These are phyloP conservation scores for Hepsetus odoe DNA, from an alignment of 2,113 vertebrate genomes.

Conservation along the genomic window DNA sequence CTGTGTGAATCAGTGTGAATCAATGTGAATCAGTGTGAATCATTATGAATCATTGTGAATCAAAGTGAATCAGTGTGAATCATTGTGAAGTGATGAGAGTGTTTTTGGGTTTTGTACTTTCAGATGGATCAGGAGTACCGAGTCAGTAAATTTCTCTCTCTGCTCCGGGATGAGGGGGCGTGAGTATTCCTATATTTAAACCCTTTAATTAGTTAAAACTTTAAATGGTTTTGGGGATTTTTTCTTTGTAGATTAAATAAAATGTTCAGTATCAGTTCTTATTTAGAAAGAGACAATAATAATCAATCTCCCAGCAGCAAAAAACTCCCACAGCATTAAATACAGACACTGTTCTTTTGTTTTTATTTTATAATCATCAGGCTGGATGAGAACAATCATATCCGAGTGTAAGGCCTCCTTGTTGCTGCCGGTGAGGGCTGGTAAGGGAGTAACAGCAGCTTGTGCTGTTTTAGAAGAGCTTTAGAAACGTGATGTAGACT, in stretches of 20 bases:
- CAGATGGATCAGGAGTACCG: slow-evolving; percentile 95
- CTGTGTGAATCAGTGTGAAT: neutral
- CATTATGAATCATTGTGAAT: neutral
- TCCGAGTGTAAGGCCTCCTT: slow-evolving; percentile 68
- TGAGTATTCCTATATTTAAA: slow-evolving; percentile 77
- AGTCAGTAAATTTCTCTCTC: slow-evolving; percentile 92
- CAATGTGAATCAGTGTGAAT: neutral
- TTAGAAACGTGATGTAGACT: no score
- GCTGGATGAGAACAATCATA: slow-evolving; percentile 75
- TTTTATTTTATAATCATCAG: slow-evolving; percentile 66
- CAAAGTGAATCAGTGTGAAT: neutral
- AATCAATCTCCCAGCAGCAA: neutral
- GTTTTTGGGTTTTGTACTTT: slow-evolving; percentile 39
- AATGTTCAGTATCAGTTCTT: no score
- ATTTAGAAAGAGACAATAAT: no score
- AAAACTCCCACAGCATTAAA: neutral
- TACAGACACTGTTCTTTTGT: neutral
- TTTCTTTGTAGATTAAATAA: no score
- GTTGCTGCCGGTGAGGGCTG: slow-evolving; percentile 2
- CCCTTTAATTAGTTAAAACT: neutral
- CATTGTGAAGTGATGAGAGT: neutral
- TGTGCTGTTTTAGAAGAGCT: no score
- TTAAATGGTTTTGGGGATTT: no score
- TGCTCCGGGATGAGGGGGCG: slow-evolving; percentile 92
- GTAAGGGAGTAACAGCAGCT: neutral